Evolutionary conservation across 2,888 invertebrate species (phyloP).

Genomic region (Drosophila formosana): DNA sequence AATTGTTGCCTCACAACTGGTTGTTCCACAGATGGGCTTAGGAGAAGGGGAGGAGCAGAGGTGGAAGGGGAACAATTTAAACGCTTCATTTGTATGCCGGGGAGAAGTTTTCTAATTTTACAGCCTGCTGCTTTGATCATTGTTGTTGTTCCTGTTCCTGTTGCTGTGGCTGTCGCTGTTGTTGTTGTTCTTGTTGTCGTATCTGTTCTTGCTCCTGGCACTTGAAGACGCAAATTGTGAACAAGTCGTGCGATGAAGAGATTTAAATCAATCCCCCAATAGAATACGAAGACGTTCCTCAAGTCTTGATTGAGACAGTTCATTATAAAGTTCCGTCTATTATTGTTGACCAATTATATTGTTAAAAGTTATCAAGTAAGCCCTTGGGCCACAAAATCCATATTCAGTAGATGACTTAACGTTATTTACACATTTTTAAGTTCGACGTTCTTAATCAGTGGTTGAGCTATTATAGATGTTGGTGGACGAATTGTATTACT

Average conservation of each 20-base stretch:
- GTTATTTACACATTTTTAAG: no score
- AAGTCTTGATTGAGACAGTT: background rate
- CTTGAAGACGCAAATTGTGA: constrained; percentile 1
- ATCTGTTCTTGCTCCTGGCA: constrained; percentile 15
- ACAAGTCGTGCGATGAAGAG: constrained; percentile 16
- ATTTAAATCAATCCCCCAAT: constrained; percentile 27
- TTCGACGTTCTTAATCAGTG: no score
- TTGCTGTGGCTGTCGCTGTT: constrained; percentile 25
- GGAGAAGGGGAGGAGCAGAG: background rate
- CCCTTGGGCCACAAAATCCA: no score
- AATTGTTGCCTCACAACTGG: constrained; percentile 36
- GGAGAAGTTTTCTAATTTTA: constrained; percentile 49
- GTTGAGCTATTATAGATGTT: no score
- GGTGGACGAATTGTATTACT: no score
- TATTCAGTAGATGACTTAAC: no score
- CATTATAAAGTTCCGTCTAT: background rate
- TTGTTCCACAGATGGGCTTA: background rate
- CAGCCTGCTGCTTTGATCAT: constrained; percentile 30
- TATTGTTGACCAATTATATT: background rate
- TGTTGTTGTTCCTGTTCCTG: constrained; percentile 12
- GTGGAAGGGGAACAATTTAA: constrained; percentile 29
- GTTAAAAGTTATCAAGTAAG: background rate
- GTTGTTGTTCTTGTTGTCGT: constrained; percentile 5
- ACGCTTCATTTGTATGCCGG: constrained; percentile 65
- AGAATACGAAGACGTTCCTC: background rate